These are phyloP conservation scores for Bombus affinis DNA, from an alignment of 1,140 invertebrate genomes.

Conservation along the genomic window DNA sequence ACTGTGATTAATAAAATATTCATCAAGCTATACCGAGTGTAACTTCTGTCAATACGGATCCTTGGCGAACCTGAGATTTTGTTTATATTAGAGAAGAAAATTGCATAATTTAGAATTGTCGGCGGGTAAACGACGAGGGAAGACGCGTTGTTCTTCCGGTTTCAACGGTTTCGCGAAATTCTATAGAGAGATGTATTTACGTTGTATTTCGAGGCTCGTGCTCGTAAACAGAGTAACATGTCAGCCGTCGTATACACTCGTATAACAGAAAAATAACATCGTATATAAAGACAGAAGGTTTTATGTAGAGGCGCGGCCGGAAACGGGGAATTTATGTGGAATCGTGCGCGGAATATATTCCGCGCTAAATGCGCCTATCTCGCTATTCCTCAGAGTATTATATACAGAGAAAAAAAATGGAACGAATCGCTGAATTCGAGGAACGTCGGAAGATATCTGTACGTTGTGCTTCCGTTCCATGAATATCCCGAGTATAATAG, in stretches of 20 bases:
- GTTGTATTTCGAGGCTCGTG: conserved; percentile 31
- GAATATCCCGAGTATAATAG: background rate
- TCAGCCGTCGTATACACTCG: conserved; percentile 52
- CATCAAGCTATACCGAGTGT: background rate
- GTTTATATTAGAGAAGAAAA: background rate
- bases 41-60: background rate
- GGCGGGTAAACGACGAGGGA: background rate
- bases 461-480: background rate
- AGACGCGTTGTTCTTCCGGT: background rate
- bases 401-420: background rate
- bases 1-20: conserved; percentile 13
- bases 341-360: conserved; percentile 43
- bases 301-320: conserved; percentile 33
- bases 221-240: conserved; percentile 62
- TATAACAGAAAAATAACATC: conserved; percentile 65
- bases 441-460: background rate
- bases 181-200: conserved; percentile 49
- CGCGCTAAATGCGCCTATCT: conserved; percentile 32
- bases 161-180: conserved; percentile 25
- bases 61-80: background rate
- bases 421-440: background rate
- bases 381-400: background rate
- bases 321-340: conserved; percentile 40
- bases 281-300: conserved; percentile 45
- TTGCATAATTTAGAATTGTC: conserved; percentile 12